These are phyloP conservation scores for Drosophila crucigera DNA, from an alignment of 2,888 invertebrate species.

Conservation along the genomic window DNA sequence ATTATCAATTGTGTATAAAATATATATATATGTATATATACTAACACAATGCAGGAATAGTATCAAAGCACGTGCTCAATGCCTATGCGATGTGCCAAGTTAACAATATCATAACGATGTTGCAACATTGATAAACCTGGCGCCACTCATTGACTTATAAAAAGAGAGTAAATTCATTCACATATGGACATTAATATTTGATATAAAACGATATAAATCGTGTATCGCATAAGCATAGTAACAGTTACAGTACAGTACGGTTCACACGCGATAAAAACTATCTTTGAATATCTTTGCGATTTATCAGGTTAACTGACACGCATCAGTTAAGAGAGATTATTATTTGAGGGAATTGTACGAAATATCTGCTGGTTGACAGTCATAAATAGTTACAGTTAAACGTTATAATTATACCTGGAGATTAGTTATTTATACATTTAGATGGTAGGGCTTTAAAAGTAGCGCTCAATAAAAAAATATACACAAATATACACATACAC, in stretches of 20 bases:
- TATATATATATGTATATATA: constrained; percentile 23
- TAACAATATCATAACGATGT: constrained; percentile 1
- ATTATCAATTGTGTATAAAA: constrained; percentile 9
- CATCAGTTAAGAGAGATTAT: not conserved
- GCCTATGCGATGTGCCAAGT: constrained; percentile 8
- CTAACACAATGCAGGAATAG: constrained; percentile 37
- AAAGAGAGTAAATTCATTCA: not conserved
- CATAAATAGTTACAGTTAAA: constrained; percentile 38
- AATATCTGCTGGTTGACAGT: constrained; percentile 25
- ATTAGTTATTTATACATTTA: constrained; percentile 68
- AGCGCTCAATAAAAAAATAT: constrained; percentile 59
- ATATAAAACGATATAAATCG: constrained; percentile 6
- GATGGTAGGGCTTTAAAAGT: constrained; percentile 58
- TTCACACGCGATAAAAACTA: constrained; percentile 10
- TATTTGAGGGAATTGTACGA: not conserved
- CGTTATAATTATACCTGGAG: constrained; percentile 35
- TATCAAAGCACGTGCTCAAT: constrained; percentile 12
- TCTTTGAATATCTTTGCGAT: not conserved
- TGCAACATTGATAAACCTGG: not conserved
- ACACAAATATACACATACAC: constrained; percentile 25
- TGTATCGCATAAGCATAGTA: constrained; percentile 5
- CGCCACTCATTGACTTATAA: not conserved
- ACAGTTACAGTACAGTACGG: constrained; percentile 4
- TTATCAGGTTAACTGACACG: not conserved
- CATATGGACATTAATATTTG: not conserved